These are phyloP conservation scores for Diorhabda sublineata DNA, from an alignment of 1,140 invertebrate genomes.

Conservation along the genomic window DNA sequence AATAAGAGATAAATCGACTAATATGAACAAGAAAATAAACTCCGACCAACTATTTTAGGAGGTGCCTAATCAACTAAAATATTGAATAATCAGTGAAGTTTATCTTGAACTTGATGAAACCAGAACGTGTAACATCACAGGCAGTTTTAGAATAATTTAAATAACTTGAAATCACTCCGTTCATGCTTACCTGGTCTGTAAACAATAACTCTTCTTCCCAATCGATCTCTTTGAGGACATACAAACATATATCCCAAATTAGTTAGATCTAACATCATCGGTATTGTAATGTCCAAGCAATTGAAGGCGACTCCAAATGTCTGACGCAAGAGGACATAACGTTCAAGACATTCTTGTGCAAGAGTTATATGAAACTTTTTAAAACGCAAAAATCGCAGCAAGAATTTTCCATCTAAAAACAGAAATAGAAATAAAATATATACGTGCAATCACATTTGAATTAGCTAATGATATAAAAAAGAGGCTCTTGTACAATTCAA, in stretches of 20 bases:
- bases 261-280: conserved; percentile 66
- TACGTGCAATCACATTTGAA: neutral
- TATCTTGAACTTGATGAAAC: too few species aligned
- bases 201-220: conserved; percentile 72
- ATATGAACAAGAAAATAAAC: too few species aligned
- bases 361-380: conserved; percentile 81
- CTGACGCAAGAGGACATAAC: conserved; percentile 75
- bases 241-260: conserved; percentile 74
- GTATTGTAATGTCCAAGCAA: conserved; percentile 65
- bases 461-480: too few species aligned
- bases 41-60: too few species aligned
- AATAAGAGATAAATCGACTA: too few species aligned
- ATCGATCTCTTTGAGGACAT: conserved; percentile 69
- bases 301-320: conserved; percentile 68
- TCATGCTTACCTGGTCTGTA: conserved; percentile 64
- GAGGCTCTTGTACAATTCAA: too few species aligned
- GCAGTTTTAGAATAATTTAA: too few species aligned
- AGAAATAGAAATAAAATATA: neutral
- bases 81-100: too few species aligned
- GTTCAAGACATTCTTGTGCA: conserved; percentile 74
- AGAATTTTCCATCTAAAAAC: conserved; percentile 65
- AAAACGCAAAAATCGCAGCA: conserved; percentile 73
- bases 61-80: too few species aligned
- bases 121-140: too few species aligned
- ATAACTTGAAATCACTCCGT: too few species aligned